phyloP scores from a whole-genome alignment of 2,888 invertebrate genomes.

The Sinodicranocentrus sp. region DNA sequence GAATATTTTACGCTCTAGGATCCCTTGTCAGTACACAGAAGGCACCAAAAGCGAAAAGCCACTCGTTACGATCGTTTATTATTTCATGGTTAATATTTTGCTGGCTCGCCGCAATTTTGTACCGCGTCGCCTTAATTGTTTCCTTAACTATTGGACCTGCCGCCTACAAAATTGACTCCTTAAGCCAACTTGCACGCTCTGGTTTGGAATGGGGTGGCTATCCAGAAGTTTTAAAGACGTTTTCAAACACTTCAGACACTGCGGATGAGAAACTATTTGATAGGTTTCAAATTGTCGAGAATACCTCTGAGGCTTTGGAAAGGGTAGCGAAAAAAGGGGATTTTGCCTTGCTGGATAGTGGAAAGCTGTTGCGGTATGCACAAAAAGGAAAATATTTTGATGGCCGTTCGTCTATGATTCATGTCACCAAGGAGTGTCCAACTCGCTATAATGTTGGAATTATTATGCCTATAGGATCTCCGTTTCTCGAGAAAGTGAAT shows the following conservation, averaged over 20 bases:
- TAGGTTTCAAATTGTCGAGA: constrained; percentile 62
- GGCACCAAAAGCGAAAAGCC: constrained; percentile 72
- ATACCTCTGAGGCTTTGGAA: constrained; percentile 72
- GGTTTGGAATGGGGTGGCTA: constrained; percentile 75
- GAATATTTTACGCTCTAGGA: constrained; percentile 75
- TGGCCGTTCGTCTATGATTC: constrained; percentile 71
- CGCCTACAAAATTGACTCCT: constrained; percentile 71
- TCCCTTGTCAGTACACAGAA: constrained; percentile 71
- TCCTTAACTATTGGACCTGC: constrained; percentile 74
- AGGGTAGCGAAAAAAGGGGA: constrained; percentile 72
- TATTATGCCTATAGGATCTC: constrained; percentile 74
- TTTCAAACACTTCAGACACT: constrained; percentile 68
- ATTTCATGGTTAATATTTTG: constrained; percentile 75
- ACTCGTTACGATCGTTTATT: constrained; percentile 72
- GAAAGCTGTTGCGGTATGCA: constrained; percentile 72
- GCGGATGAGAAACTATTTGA: constrained; percentile 71
- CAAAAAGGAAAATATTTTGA: constrained; percentile 72
- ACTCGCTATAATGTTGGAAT: constrained; percentile 75
- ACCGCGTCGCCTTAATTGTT: constrained; percentile 75
- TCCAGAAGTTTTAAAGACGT: constrained; percentile 70
- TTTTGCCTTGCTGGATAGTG: constrained; percentile 75
- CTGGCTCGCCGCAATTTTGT: constrained; percentile 74
- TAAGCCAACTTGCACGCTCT: constrained; percentile 69
- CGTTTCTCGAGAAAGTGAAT: constrained; percentile 74
- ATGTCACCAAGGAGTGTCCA: constrained; percentile 75